A percentile compares a stretch with the other conserved stretches of the same genome.
Evolutionary conservation across 2,113 vertebrate species (phyloP).

Genomic region (Cnemophilus loriae): DNA sequence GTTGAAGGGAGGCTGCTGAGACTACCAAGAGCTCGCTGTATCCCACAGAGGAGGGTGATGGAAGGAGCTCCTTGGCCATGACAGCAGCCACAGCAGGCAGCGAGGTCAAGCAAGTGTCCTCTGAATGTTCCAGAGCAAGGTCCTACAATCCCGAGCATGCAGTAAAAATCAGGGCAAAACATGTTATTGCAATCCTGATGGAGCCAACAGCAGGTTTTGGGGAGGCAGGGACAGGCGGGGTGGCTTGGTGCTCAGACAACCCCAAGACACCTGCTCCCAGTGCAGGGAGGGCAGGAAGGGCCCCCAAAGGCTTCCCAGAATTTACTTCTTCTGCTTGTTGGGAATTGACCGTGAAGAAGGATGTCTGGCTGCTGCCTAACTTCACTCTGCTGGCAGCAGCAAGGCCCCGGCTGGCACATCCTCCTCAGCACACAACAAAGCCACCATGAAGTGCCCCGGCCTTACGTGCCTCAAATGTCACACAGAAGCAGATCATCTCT

Average conservation of each 20-base stretch:
- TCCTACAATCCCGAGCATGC: not conserved
- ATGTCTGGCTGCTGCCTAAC: no score
- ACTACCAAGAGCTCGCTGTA: fast-evolving
- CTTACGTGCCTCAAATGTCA: fast-evolving
- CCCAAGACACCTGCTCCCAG: fast-evolving
- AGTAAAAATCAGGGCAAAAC: not conserved
- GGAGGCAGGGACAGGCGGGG: fast-evolving
- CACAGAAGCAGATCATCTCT: not conserved
- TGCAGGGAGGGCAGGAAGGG: not conserved
- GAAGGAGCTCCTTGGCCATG: not conserved
- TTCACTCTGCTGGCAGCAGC: not conserved
- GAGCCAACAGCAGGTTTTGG: not conserved
- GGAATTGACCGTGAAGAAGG: fast-evolving
- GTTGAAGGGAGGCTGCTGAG: no score
- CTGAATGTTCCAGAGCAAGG: not conserved
- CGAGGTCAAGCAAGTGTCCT: fast-evolving
- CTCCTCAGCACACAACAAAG: fast-evolving
- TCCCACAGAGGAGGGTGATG: not conserved
- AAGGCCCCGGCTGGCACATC: fast-evolving
- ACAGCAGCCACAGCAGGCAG: not conserved
- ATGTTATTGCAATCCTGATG: fast-evolving
- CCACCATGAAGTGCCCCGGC: fast-evolving
- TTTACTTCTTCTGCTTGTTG: not conserved
- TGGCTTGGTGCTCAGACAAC: fast-evolving
- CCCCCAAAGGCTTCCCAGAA: not conserved